Evolutionary conservation across 2,888 invertebrate species (phyloP).

Genomic region (Selenia dentaria): DNA sequence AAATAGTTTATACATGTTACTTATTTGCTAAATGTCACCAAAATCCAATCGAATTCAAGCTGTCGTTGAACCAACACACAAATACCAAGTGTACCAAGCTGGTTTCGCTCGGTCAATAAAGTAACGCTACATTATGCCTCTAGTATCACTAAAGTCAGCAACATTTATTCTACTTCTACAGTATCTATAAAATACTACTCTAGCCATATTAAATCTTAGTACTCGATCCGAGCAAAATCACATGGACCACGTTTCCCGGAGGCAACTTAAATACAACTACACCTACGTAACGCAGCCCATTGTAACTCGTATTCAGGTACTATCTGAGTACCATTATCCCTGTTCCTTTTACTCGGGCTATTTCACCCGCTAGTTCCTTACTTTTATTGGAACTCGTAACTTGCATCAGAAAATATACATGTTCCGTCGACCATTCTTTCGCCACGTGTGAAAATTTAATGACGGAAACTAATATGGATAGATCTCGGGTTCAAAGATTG

Average conservation of each 20-base stretch:
- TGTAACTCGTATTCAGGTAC: conserved; percentile 21
- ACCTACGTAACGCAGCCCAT: conserved; percentile 21
- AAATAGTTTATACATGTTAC: too few species aligned
- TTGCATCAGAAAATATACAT: conserved; percentile 32
- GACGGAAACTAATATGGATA: conserved; percentile 43
- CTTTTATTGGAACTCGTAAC: conserved; percentile 44
- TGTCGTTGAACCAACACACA: too few species aligned
- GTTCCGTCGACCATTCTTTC: conserved; percentile 36
- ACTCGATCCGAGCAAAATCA: conserved; percentile 6
- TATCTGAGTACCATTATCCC: conserved; percentile 34
- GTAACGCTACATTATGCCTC: too few species aligned
- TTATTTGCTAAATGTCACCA: too few species aligned
- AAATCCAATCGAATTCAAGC: too few species aligned
- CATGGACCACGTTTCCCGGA: neutral
- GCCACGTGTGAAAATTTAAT: conserved; percentile 53
- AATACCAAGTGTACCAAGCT: too few species aligned
- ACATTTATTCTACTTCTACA: too few species aligned
- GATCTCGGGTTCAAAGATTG: neutral
- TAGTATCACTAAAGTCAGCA: too few species aligned
- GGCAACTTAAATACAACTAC: neutral
- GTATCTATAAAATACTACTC: too few species aligned
- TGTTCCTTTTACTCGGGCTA: conserved; percentile 21
- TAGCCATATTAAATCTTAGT: conserved; percentile 1
- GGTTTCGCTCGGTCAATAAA: too few species aligned
- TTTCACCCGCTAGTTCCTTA: conserved; percentile 28